Percentiles rank a stretch among this genome's conserved stretches.
phyloP scores from a whole-genome alignment of 2,888 invertebrate species.

The Stenchaetothrips biformis region DNA sequence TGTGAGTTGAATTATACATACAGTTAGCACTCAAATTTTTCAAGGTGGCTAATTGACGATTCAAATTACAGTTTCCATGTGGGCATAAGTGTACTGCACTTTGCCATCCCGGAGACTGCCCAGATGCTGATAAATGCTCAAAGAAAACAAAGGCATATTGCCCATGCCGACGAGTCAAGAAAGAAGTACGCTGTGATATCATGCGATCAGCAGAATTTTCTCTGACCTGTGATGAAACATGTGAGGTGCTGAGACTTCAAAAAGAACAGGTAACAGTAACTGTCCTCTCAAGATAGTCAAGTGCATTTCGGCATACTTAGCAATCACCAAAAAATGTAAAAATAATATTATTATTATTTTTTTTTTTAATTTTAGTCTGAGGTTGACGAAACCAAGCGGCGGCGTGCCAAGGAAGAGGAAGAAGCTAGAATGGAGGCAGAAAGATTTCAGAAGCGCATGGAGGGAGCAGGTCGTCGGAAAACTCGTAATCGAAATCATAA shows the following conservation, averaged over 20 bases:
- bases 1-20: constrained; percentile 48
- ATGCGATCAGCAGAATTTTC: constrained; percentile 50
- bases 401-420: neutral
- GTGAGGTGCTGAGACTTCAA: constrained; percentile 54
- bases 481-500: neutral
- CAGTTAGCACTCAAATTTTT: neutral
- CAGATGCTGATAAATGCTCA: constrained; percentile 61
- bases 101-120: constrained; percentile 71
- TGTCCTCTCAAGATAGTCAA: too few species aligned
- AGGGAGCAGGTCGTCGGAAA: neutral
- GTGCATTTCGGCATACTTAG: neutral
- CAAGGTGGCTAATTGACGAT: neutral
- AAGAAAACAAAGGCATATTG: constrained; percentile 77
- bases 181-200: constrained; percentile 64
- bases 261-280: constrained; percentile 45
- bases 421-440: constrained; percentile 4
- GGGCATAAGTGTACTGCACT: constrained; percentile 72
- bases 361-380: neutral
- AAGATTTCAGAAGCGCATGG: neutral
- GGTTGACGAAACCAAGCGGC: neutral
- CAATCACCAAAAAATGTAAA: neutral
- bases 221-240: constrained; percentile 61
- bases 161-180: constrained; percentile 69
- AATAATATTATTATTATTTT: neutral
- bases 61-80: constrained; percentile 62